Evolutionary conservation across 1,140 invertebrate genomes (phyloP).

Genomic region (Onthophagus taurus): DNA sequence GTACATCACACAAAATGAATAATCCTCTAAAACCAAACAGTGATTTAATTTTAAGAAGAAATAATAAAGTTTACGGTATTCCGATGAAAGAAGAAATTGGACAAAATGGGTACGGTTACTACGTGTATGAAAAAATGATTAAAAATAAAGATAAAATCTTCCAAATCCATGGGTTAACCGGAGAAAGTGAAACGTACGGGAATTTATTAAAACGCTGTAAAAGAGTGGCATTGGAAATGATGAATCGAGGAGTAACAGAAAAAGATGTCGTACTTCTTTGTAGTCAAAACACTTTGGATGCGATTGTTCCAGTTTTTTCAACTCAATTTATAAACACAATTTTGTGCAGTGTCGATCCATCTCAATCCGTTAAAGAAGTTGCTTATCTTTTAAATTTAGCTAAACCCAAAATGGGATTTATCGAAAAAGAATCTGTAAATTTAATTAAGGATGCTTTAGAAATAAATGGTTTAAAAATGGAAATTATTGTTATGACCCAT

Average conservation of each 20-base stretch:
- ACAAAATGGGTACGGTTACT: no score
- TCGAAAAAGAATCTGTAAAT: not conserved
- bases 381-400: not conserved
- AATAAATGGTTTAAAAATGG: not conserved
- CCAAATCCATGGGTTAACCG: no score
- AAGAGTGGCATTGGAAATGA: slow-evolving; percentile 1
- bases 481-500: slow-evolving; percentile 10
- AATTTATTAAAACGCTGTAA: slow-evolving; percentile 1
- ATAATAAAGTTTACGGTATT: no score
- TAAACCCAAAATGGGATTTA: slow-evolving; percentile 9
- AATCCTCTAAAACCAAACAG: no score
- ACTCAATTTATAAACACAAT: not conserved
- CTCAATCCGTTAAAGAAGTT: not conserved
- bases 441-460: not conserved
- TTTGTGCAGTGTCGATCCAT: slow-evolving; percentile 1
- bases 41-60: no score
- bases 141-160: no score
- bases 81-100: no score
- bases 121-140: no score
- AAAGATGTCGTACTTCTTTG: slow-evolving; percentile 1
- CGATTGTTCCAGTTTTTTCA: not conserved
- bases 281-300: not conserved
- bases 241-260: not conserved
- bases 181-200: slow-evolving; percentile 4
- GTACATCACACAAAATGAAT: no score